Conservation (phyloP, 35 echinoderm and acorn worm genomes). For the Stichopus chloronotus region DNA sequence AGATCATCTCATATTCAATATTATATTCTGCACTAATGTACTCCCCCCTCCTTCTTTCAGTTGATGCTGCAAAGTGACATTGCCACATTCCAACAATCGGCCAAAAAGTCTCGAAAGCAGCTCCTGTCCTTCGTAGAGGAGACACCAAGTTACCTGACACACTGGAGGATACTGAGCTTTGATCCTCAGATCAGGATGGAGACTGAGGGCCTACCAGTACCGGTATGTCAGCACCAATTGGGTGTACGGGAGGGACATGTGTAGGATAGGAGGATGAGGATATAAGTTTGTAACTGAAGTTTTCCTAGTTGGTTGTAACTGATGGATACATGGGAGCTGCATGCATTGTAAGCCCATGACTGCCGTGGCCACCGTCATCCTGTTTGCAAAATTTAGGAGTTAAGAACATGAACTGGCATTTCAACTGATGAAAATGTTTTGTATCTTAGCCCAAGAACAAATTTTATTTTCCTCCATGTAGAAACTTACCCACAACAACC, state of each 20-base stretch:
- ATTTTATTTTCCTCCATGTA: no score
- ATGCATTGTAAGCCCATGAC: no score
- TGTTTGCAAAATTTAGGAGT: no score
- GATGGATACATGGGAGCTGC: no score
- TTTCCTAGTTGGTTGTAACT: background rate
- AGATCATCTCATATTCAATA: no score
- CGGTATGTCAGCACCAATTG: slow-evolving; percentile 64
- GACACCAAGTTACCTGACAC: slow-evolving; percentile 70
- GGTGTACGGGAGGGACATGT: background rate
- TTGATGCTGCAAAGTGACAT: slow-evolving; percentile 79
- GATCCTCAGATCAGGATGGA: slow-evolving; percentile 93
- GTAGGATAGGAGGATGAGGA: background rate
- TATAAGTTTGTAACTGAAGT: background rate
- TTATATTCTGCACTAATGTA: background rate
- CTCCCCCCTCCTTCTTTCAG: background rate
- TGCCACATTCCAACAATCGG: slow-evolving; percentile 86
- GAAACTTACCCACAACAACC: no score
- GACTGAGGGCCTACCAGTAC: slow-evolving; percentile 90
- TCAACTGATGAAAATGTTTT: no score
- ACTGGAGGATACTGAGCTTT: slow-evolving; percentile 90
- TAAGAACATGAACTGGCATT: no score
- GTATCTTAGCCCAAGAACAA: no score
- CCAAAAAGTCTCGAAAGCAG: slow-evolving; percentile 92
- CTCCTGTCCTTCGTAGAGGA: slow-evolving; percentile 75
- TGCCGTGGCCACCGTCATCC: no score